These are phyloP conservation scores for Calameuta pallipes DNA, from an alignment of 2,888 invertebrate species.

Conservation along the genomic window DNA sequence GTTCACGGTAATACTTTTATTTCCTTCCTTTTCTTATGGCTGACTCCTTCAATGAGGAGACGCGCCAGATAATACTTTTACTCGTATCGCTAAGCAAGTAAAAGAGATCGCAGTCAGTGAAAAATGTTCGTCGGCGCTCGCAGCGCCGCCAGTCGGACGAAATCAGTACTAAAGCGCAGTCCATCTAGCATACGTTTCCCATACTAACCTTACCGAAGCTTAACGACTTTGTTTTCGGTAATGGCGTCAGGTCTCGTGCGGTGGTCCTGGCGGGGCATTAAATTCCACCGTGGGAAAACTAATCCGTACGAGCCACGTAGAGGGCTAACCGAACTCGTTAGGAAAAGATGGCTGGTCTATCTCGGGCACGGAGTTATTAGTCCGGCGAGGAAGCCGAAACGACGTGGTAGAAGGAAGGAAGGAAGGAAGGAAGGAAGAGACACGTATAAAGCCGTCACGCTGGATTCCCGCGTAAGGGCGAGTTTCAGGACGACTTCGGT, in stretches of 20 bases:
- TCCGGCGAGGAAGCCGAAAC: constrained; percentile 16
- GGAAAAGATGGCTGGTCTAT: constrained; percentile 7
- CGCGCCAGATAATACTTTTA: not conserved
- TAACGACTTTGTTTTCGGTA: constrained; percentile 6
- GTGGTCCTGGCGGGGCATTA: not conserved
- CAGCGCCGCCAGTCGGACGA: not conserved
- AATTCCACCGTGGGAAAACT: constrained; percentile 1
- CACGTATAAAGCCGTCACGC: not conserved
- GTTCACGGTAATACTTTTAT: too few relatives aligned
- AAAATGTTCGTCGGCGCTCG: not conserved
- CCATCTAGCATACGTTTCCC: not conserved
- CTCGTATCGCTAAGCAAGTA: not conserved
- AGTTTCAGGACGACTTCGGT: not conserved
- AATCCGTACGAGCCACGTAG: constrained; percentile 3
- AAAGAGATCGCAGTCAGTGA: not conserved
- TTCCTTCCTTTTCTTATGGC: too few relatives aligned
- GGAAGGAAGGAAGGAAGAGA: not conserved
- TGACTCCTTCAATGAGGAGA: too few relatives aligned
- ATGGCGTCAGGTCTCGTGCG: constrained; percentile 2
- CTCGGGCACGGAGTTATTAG: constrained; percentile 15
- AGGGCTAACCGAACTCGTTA: constrained; percentile 15
- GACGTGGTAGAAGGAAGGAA: constrained; percentile 27
- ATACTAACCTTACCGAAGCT: not conserved
- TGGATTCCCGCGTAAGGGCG: not conserved
- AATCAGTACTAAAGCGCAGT: not conserved